Conservation (phyloP, 2,888 invertebrate genomes). For the Phortica magna region DNA sequence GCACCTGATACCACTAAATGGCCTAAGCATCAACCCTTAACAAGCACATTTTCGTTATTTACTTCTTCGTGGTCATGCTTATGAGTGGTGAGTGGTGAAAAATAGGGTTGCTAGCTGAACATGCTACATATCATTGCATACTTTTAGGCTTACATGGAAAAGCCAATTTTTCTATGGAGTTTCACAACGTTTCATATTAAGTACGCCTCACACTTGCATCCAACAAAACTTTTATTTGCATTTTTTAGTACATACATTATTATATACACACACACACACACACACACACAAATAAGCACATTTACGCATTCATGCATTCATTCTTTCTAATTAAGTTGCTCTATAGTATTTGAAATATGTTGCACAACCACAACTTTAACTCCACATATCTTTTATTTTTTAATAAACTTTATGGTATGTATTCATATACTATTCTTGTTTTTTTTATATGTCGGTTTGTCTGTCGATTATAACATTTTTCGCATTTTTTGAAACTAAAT, state of each 20-base stretch:
- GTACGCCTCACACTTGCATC: too few species aligned
- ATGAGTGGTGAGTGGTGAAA: not conserved
- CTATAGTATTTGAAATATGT: too few species aligned
- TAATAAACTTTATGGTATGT: too few species aligned
- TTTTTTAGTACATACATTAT: not conserved
- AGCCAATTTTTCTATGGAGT: too few species aligned
- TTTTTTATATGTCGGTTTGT: not conserved
- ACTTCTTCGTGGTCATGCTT: too few species aligned
- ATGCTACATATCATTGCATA: not conserved
- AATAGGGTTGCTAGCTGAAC: not conserved
- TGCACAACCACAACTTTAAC: too few species aligned
- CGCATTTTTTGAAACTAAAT: slow-evolving; percentile 38
- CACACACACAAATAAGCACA: not conserved
- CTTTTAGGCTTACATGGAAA: slow-evolving; percentile 12
- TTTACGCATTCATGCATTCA: slow-evolving; percentile 10
- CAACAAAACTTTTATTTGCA: not conserved
- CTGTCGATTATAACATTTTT: slow-evolving; percentile 1
- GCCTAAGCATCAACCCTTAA: not conserved
- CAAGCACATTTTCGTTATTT: slow-evolving; percentile 29
- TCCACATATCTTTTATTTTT: too few species aligned
- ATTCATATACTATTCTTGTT: not conserved
- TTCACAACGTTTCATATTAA: too few species aligned
- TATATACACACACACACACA: not conserved
- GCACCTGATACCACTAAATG: slow-evolving; percentile 43
- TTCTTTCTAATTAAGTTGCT: not conserved